Evolutionary conservation across 2,888 invertebrate genomes (phyloP), one percentile per base, ranked within the genome.

Genomic region (Rhyacophila evoluta): DNA sequence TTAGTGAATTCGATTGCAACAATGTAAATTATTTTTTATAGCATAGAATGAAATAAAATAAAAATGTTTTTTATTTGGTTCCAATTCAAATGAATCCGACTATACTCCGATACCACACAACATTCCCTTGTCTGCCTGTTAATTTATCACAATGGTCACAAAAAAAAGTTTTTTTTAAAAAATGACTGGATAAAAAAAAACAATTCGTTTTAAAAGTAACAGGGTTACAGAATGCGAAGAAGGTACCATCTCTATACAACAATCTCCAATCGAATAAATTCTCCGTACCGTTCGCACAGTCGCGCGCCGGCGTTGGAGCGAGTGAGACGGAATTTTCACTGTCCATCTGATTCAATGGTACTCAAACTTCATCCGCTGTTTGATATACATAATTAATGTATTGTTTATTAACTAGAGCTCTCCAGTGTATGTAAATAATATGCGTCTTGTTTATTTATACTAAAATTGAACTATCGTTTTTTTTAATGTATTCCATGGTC

Each of bases 121-220:
- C 41, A 68, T 74, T 75, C 79, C 71, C 69, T 73, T 76, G 19
- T 69, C 76, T 76, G 74, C 79, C 76, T 77, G 76, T 71, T 79
- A 68, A 79, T 74, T 74, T 74, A 79, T 76, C 75, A 79, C 79
- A 79, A 77, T 74, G 37, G 79, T 74, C 73, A 79, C 8, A 72
- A 37, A 71, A 76, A 70, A 76, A n/a, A n/a, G n/a, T n/a, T n/a
- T n/a, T n/a, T n/a, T n/a, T n/a, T n/a, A n/a, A n/a, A n/a, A 75
- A 79, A 72, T 73, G 36, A 36, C 29, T 39, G 12, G 2, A 27
- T 37, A 74, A 79, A 79, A 76, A 74, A 71, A 74, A 73, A 69
- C 75, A 72, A 79, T 79, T 73, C 79, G 71, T 25, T 69, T 73
- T 67, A 68, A 36, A 27, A 70, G 75, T 39, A 71, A 71, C 71